These are phyloP conservation scores for Aselliscus stoliczkanus DNA, from an alignment of 2,797 vertebrate species.

Conservation along the genomic window DNA sequence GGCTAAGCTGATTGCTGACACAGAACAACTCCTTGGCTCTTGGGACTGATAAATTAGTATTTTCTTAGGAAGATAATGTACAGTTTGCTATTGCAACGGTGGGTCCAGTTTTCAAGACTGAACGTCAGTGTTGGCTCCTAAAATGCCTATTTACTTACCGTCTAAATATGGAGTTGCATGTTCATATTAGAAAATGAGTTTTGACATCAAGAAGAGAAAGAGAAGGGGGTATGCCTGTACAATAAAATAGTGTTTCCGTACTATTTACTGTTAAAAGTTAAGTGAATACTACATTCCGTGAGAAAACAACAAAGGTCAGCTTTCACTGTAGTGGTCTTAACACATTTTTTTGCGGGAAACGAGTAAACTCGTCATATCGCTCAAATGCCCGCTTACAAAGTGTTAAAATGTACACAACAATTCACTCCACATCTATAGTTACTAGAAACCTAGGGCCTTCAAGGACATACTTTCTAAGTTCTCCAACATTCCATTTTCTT, in stretches of 20 bases:
- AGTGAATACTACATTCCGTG: background rate
- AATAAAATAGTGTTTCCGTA: background rate
- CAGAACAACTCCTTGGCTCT: conserved; percentile 58
- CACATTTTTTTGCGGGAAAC: too few relatives aligned
- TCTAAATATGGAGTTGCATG: conserved; percentile 55
- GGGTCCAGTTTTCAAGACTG: conserved; percentile 55
- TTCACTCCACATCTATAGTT: background rate
- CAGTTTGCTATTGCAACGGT: conserved; percentile 48
- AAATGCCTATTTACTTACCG: conserved; percentile 54
- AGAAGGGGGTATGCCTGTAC: background rate
- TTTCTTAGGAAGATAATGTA: conserved; percentile 74
- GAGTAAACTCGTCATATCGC: too few relatives aligned
- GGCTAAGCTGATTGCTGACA: conserved; percentile 65
- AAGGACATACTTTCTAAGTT: background rate
- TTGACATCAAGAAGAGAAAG: conserved; percentile 12
- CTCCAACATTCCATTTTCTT: background rate
- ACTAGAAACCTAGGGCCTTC: background rate
- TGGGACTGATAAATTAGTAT: conserved; percentile 72
- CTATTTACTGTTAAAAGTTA: background rate
- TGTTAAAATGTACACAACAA: background rate
- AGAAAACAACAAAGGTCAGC: background rate
- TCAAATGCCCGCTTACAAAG: too few relatives aligned
- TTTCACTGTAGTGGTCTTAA: background rate
- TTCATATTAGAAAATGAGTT: conserved; percentile 6
- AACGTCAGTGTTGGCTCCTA: conserved; percentile 46